A percentile compares a stretch with the other conserved stretches of the same genome.
Conservation (phyloP, 1,140 invertebrate species). For the Saccostrea glomerata region DNA sequence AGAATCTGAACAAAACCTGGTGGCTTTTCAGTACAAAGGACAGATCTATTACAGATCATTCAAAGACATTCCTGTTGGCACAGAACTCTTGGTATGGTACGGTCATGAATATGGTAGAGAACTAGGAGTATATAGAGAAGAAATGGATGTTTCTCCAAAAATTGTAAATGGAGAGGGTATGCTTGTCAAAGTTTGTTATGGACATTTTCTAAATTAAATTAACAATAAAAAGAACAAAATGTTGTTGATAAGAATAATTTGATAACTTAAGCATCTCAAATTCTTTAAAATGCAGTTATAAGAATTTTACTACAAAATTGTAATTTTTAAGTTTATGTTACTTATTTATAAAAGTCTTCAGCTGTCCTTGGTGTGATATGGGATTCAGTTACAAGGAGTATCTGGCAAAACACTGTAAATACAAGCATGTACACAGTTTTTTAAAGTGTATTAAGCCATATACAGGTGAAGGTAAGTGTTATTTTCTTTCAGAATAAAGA, state of each 20-base stretch:
- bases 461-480: not conserved
- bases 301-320: not conserved
- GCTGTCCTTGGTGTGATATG: not conserved
- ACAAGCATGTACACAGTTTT: too few relatives aligned
- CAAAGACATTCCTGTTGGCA: constrained; percentile 67
- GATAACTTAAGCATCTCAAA: too few relatives aligned
- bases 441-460: not conserved
- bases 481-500: not conserved
- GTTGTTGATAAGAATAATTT: too few relatives aligned
- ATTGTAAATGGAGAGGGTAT: constrained; percentile 58
- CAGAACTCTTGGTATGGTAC: constrained; percentile 82
- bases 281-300: too few relatives aligned
- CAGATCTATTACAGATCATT: constrained; percentile 81
- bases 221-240: too few relatives aligned
- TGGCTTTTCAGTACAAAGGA: constrained; percentile 82
- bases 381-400: not conserved
- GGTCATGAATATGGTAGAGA: constrained; percentile 59
- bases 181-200: too few relatives aligned
- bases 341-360: not conserved
- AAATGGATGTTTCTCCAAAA: constrained; percentile 43
- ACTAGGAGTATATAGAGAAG: constrained; percentile 45
- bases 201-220: too few relatives aligned
- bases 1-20: constrained; percentile 81
- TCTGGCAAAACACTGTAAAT: not conserved
- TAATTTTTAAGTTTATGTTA: not conserved